Evolutionary conservation across 2,888 invertebrate species (phyloP).

Genomic region (Minunthozetes semirufus): DNA sequence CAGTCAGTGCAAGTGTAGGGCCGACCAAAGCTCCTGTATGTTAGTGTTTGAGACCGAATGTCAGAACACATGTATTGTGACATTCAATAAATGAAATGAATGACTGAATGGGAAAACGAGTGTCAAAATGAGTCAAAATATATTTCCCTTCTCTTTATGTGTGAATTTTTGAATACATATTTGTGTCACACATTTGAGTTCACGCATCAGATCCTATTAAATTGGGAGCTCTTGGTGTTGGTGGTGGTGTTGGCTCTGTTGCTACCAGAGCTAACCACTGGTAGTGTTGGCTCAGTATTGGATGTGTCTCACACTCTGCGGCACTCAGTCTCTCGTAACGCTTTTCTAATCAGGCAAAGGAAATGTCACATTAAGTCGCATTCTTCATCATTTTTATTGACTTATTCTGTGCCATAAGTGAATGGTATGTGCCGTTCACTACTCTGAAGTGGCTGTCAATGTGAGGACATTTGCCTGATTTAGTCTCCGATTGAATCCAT

Average conservation of each 20-base stretch:
- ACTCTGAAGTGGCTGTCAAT: too few relatives aligned
- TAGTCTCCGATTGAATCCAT: too few relatives aligned
- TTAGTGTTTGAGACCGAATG: background rate
- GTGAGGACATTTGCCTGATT: too few relatives aligned
- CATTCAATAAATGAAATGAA: background rate
- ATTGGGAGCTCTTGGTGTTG: constrained; percentile 5
- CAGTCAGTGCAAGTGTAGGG: background rate
- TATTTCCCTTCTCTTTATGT: background rate
- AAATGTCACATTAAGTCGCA: constrained; percentile 23
- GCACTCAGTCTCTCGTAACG: background rate
- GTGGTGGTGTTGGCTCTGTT: background rate
- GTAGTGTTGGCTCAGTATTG: background rate
- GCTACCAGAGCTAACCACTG: too few relatives aligned
- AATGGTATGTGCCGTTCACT: background rate
- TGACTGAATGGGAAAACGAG: background rate
- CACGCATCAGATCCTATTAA: background rate
- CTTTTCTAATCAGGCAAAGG: constrained; percentile 27
- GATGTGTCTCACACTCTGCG: background rate
- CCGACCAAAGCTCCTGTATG: background rate
- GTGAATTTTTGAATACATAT: constrained; percentile 4
- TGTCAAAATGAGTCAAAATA: background rate
- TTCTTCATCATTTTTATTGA: constrained; percentile 29
- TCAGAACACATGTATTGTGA: constrained; percentile 5
- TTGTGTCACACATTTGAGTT: background rate
- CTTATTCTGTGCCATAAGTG: background rate